Evolutionary conservation across 2,888 invertebrate genomes (phyloP).

Genomic region (Conomelus anceps): DNA sequence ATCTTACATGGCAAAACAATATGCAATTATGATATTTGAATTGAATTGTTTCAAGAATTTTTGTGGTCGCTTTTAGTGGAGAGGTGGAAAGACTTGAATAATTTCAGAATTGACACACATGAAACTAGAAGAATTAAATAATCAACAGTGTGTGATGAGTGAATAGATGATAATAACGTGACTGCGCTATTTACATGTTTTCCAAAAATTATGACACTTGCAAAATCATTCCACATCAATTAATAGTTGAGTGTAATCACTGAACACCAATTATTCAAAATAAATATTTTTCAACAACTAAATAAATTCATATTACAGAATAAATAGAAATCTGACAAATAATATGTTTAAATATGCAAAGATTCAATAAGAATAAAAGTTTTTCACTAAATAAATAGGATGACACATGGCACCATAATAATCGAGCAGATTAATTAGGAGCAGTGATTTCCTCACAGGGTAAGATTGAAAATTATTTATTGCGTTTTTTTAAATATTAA

Average conservation of each 20-base stretch:
- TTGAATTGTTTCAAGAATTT: not conserved
- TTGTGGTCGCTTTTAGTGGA: not conserved
- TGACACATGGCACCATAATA: not conserved
- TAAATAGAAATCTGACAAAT: not conserved
- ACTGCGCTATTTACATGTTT: not conserved
- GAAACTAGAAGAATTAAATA: not conserved
- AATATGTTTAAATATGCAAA: not conserved
- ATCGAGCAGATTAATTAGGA: not conserved
- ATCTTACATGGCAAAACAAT: not conserved
- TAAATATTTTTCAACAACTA: not conserved
- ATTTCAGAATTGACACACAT: not conserved
- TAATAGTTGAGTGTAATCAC: no score
- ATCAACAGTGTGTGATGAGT: not conserved
- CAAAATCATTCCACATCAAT: no score
- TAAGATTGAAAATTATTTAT: no score
- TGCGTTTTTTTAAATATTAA: not conserved
- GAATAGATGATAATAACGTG: not conserved
- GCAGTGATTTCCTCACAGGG: not conserved
- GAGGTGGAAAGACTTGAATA: no score
- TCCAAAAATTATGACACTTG: not conserved
- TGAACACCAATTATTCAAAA: not conserved
- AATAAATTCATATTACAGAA: not conserved
- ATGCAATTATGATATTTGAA: not conserved
- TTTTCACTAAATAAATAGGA: not conserved
- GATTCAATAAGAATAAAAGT: not conserved